Percentiles rank a stretch among this genome's conserved stretches.
These are phyloP conservation scores for Steromphala cineraria DNA, from an alignment of 2,888 invertebrate genomes.

Conservation along the genomic window DNA sequence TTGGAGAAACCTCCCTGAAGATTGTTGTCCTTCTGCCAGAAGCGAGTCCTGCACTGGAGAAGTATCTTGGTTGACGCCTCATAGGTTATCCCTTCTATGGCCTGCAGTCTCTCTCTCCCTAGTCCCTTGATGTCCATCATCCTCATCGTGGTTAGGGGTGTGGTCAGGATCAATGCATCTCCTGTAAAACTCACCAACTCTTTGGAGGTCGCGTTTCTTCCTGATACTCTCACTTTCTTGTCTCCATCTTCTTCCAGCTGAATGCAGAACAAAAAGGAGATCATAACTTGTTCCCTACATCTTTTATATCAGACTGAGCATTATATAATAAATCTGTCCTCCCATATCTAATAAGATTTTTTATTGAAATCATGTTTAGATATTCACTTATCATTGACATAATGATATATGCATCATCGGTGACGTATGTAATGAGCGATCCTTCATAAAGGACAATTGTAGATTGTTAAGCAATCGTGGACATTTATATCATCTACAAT, in stretches of 20 bases:
- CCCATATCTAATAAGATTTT: too few species aligned
- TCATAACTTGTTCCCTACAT: too few species aligned
- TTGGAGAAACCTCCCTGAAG: conserved; percentile 35
- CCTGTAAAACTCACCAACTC: conserved; percentile 3
- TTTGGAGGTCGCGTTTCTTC: conserved; percentile 24
- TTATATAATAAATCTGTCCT: too few species aligned
- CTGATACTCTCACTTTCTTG: conserved; percentile 21
- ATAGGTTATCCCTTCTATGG: conserved; percentile 26
- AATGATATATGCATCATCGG: too few species aligned
- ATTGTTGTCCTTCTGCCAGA: conserved; percentile 34
- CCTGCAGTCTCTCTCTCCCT: not conserved
- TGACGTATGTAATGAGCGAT: too few species aligned
- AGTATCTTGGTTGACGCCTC: conserved; percentile 35
- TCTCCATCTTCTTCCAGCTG: not conserved
- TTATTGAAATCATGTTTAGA: too few species aligned
- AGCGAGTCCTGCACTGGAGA: conserved; percentile 35
- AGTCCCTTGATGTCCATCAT: conserved; percentile 31
- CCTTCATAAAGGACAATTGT: too few species aligned
- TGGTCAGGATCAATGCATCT: conserved; percentile 40
- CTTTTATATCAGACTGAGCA: too few species aligned
- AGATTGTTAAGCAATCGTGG: too few species aligned
- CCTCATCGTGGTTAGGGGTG: conserved; percentile 35
- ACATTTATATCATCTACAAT: too few species aligned
- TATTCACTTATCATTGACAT: too few species aligned
- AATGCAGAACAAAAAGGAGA: too few species aligned